Conservation (phyloP, 1,140 invertebrate genomes). For the Rhizoglyphus robini region DNA sequence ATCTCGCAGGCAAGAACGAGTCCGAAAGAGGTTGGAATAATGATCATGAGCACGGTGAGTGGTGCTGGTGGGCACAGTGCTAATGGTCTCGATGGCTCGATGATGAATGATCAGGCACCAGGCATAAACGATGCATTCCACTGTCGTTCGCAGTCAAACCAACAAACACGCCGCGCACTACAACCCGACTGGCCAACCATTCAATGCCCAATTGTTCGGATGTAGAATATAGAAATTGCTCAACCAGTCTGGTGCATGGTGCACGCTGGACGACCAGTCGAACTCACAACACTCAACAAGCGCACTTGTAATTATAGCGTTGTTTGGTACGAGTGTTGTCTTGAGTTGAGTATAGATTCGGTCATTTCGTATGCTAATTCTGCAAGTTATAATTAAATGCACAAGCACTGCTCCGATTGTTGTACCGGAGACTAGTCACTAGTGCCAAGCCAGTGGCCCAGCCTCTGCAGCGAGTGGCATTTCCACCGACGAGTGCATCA, state of each 20-base stretch:
- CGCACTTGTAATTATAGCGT: not conserved
- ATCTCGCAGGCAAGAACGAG: not conserved
- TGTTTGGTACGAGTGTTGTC: not conserved
- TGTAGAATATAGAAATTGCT: too few species aligned
- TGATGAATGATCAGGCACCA: not conserved
- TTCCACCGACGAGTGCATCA: not conserved
- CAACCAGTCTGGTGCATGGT: too few species aligned
- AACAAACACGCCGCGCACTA: too few species aligned
- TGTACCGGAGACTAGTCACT: too few species aligned
- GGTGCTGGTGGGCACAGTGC: conserved; percentile 9
- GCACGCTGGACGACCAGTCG: too few species aligned
- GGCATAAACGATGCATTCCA: too few species aligned
- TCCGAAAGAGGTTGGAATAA: conserved; percentile 12
- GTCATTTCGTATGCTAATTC: not conserved
- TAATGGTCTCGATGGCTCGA: not conserved
- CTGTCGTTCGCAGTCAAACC: not conserved
- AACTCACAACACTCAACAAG: too few species aligned
- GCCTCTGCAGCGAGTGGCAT: not conserved
- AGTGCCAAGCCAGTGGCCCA: too few species aligned
- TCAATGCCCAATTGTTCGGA: too few species aligned
- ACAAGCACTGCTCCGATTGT: too few species aligned
- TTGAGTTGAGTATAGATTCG: not conserved
- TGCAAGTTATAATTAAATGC: not conserved
- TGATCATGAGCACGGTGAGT: conserved; percentile 3
- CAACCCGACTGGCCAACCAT: too few species aligned